Conservation (phyloP, 2,113 vertebrate species). For the Ptilorrhoa leucosticta region DNA sequence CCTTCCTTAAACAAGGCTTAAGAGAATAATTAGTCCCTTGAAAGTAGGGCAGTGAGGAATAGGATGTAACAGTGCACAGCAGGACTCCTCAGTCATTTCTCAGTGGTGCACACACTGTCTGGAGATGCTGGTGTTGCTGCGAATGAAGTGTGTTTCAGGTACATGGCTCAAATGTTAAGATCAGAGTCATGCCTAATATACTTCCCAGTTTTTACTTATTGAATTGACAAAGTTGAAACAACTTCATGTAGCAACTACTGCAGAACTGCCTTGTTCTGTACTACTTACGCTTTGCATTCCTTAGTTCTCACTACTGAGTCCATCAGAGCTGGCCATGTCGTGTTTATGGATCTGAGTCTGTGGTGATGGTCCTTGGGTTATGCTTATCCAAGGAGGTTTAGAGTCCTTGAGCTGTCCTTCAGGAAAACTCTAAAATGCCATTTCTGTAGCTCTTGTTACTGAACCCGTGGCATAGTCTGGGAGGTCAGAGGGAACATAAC, state of each 20-base stretch:
- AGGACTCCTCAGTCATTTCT: not conserved
- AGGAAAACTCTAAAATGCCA: not conserved
- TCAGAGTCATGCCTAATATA: fast-evolving
- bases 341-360: not conserved
- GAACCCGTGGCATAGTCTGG: not conserved
- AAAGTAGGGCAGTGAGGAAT: conserved; percentile 12
- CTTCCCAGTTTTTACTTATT: fast-evolving
- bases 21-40: conserved; percentile 1
- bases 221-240: not conserved
- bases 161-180: not conserved
- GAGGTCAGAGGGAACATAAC: not conserved
- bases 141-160: not conserved
- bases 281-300: not conserved
- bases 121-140: not conserved
- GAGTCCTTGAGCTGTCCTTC: not conserved
- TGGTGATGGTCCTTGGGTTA: not conserved
- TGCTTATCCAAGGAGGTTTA: not conserved
- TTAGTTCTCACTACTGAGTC: not conserved
- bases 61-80: not conserved
- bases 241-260: fast-evolving
- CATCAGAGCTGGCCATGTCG: fast-evolving
- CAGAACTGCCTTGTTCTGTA: fast-evolving
- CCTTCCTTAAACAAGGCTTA: conserved; percentile 27
- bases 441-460: not conserved
- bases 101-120: fast-evolving